Evolutionary conservation across 2,113 vertebrate species (phyloP).

Genomic region (Centropus unirufus): DNA sequence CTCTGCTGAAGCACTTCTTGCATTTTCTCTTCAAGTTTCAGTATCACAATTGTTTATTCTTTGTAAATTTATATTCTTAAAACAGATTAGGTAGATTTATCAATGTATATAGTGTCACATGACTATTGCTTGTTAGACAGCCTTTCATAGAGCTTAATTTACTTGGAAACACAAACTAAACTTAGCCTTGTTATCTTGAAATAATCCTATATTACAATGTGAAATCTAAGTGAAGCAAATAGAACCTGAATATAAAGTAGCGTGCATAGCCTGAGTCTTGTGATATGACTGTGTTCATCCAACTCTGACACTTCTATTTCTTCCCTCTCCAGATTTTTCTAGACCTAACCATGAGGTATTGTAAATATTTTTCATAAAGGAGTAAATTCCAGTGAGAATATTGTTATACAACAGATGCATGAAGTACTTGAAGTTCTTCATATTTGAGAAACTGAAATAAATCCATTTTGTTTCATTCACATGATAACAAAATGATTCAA

Average conservation of each 20-base stretch:
- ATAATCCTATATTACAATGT: background rate
- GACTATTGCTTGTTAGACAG: background rate
- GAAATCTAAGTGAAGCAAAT: background rate
- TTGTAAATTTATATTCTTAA: background rate
- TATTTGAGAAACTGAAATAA: background rate
- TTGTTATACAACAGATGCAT: background rate
- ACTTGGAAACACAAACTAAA: background rate
- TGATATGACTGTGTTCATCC: background rate
- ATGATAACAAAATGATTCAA: background rate
- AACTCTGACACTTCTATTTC: background rate
- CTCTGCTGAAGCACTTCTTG: background rate
- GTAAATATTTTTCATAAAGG: background rate
- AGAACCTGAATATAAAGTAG: background rate
- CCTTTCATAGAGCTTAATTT: background rate
- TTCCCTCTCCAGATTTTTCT: background rate
- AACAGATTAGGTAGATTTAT: background rate
- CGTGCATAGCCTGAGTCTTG: background rate
- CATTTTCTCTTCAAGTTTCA: background rate
- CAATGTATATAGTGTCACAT: background rate
- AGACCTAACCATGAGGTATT: background rate
- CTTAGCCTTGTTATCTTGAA: background rate
- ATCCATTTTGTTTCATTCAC: background rate
- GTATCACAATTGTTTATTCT: background rate
- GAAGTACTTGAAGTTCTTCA: background rate
- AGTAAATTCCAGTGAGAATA: background rate